phyloP scores from a whole-genome alignment of 2,113 vertebrate species.

The Pseudopodoces humilis region DNA sequence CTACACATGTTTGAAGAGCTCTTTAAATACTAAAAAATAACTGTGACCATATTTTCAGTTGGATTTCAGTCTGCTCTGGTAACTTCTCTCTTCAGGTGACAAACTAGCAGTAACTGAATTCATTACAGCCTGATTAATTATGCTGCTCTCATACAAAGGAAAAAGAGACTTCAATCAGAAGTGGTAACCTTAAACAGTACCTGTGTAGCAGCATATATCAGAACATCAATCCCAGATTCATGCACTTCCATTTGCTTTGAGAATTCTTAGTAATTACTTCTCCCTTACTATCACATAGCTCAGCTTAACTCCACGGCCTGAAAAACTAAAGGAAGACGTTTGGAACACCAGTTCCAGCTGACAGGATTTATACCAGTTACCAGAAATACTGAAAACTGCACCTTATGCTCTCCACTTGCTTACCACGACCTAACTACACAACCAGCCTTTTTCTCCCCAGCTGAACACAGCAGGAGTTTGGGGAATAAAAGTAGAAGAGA shows the following conservation, averaged over 20 bases:
- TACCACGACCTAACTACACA: neutral
- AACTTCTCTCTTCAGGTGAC: constrained; percentile 61
- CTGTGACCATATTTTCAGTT: neutral
- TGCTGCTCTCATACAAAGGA: constrained; percentile 47
- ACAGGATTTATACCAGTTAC: neutral
- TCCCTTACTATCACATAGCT: neutral
- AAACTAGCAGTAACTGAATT: constrained; percentile 61
- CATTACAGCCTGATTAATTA: constrained; percentile 73
- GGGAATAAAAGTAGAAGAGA: neutral
- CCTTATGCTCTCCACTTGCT: neutral
- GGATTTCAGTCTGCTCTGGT: constrained; percentile 42
- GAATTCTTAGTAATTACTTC: neutral
- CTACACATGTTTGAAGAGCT: neutral
- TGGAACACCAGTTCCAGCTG: neutral
- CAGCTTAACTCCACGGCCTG: neutral
- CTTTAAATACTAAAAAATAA: constrained; percentile 16
- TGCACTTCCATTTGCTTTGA: neutral
- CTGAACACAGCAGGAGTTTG: neutral
- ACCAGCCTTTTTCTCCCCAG: neutral
- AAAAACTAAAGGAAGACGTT: neutral
- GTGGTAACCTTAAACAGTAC: neutral
- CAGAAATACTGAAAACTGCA: neutral
- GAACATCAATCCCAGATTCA: neutral
- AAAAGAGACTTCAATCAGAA: constrained; percentile 52
- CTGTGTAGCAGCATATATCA: neutral